Evolutionary conservation across 1,140 invertebrate genomes (phyloP), one percentile per base, ranked within the genome.

Genomic region (Aphis gossypii): DNA sequence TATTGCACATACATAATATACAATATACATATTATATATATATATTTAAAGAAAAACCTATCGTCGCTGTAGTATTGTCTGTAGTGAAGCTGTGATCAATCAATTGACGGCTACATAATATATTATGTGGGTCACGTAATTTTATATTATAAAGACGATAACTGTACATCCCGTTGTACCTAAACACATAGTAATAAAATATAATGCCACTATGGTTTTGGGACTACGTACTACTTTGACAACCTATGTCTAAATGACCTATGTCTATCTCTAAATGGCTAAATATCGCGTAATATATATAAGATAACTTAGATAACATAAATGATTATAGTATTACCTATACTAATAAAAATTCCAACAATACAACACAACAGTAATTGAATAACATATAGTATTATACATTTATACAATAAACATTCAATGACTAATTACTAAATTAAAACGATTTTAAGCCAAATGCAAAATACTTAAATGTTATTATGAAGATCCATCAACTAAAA

Each of bases 21-120:
- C 0, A 56, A 25, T 54, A 9, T 56, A 56, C 23, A 56, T 56
- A 23, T 54, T 54, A 56, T 30, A 23, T 56, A 23, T 56, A 56
- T 9, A 25, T 30, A 56, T 56, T 9, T 25, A 56, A 56, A 76
- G 14, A 76, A 76, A n/a, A 76, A 76, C 60, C 30, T 35, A n/a
- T 76, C 14, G 5, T 68, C 60, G 8, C n/a, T 23, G 60, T 76
- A 76, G 30, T 76, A n/a, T 76, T 76, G n/a, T 76, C 9, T 1
- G 30, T n/a, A 4, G n/a, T n/a, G n/a, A 76, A 4, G 60, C 60
- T 76, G 30, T 76, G 60, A 76, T 76, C 60, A 76, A 76, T 76
- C 60, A 18, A 76, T 76, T n/a, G 60, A 76, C 60, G 60, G n/a
- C 60, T n/a, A 76, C n/a, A n/a, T n/a, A 76, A 76, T n/a, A 76